phyloP scores from a whole-genome alignment of 2,113 vertebrate genomes.

The Microcebus murinus region DNA sequence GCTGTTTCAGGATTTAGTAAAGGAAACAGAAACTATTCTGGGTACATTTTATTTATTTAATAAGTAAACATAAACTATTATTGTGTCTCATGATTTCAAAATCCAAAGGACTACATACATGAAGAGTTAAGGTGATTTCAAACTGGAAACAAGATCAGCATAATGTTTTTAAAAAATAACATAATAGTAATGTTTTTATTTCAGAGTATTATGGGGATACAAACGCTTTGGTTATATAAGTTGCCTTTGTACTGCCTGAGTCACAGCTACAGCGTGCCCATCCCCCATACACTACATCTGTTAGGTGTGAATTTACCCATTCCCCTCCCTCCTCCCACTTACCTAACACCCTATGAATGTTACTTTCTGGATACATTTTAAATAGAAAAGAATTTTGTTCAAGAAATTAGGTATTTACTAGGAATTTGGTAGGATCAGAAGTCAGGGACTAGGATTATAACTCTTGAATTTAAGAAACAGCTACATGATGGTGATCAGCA shows the following conservation, averaged over 20 bases:
- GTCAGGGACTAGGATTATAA: neutral
- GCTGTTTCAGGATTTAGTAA: neutral
- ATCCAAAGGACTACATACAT: neutral
- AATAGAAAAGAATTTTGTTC: neutral
- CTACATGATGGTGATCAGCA: neutral
- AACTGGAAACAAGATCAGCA: neutral
- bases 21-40: constrained; percentile 17
- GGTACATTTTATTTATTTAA: neutral
- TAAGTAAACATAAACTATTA: neutral
- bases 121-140: neutral
- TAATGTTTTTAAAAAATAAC: neutral
- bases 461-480: neutral
- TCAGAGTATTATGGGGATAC: no score
- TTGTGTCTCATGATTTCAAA: constrained; percentile 10
- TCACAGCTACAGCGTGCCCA: no score
- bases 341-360: no score
- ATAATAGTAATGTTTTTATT: neutral
- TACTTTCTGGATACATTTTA: neutral
- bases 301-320: no score
- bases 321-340: no score
- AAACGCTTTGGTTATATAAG: no score
- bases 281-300: no score
- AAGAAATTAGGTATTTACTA: neutral
- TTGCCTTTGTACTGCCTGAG: no score
- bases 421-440: neutral